These are phyloP conservation scores for Odontamblyopus rebecca DNA, from an alignment of 2,797 vertebrate genomes.

Conservation along the genomic window DNA sequence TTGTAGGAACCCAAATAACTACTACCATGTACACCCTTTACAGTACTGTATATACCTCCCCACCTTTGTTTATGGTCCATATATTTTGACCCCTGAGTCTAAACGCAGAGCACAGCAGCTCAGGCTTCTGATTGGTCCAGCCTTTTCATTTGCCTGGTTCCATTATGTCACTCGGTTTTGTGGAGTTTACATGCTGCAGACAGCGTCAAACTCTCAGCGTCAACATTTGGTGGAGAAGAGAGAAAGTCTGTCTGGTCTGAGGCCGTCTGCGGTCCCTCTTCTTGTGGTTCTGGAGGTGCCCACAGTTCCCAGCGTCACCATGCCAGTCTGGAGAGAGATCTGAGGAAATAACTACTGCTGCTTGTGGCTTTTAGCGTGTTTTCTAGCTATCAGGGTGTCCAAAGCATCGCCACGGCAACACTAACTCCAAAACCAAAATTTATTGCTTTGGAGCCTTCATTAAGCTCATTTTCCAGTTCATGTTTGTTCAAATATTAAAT, in stretches of 20 bases:
- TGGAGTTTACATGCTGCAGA: slow-evolving; percentile 68
- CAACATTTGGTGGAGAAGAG: slow-evolving; percentile 65
- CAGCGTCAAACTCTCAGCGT: slow-evolving; percentile 65
- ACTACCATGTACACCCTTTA: slow-evolving; percentile 40
- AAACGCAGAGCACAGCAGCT: slow-evolving; percentile 52
- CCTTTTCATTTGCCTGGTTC: slow-evolving; percentile 51
- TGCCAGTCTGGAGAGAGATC: slow-evolving; percentile 73
- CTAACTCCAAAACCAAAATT: slow-evolving; percentile 57
- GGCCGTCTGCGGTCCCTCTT: slow-evolving; percentile 77
- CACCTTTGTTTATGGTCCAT: slow-evolving; percentile 67
- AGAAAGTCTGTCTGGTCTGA: slow-evolving; percentile 74
- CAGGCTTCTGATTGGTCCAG: slow-evolving; percentile 48
- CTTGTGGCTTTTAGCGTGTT: slow-evolving; percentile 18
- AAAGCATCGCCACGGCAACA: slow-evolving; percentile 60
- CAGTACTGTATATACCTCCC: slow-evolving; percentile 43
- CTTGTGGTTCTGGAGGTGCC: slow-evolving; percentile 72
- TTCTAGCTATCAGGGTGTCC: slow-evolving; percentile 61
- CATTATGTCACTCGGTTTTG: slow-evolving; percentile 71
- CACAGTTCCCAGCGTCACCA: slow-evolving; percentile 70
- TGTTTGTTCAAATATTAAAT: slow-evolving; percentile 74
- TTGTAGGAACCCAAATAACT: slow-evolving; percentile 53
- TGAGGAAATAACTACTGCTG: slow-evolving; percentile 57
- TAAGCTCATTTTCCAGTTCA: slow-evolving; percentile 71
- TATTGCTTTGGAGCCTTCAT: slow-evolving; percentile 51
- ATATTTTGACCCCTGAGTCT: slow-evolving; percentile 57